Conservation (phyloP, 2,888 invertebrate genomes). For the Nematopogon swammerdamellus region DNA sequence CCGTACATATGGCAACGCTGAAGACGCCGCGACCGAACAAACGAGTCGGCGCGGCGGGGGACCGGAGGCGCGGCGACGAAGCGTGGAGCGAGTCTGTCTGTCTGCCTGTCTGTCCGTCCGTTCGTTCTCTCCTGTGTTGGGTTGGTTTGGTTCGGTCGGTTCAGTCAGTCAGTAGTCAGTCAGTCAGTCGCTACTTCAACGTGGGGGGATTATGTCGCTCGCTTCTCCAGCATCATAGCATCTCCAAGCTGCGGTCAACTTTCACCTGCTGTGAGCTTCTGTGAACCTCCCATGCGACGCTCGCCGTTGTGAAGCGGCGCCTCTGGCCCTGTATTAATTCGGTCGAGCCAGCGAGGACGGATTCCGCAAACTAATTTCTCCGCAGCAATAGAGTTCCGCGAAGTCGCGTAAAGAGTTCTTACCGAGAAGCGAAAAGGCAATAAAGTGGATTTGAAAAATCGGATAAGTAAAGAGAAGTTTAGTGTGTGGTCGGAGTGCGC, state of each 20-base stretch:
- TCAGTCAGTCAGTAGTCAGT: not conserved
- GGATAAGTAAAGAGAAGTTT: not conserved
- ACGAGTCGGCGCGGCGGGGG: no score
- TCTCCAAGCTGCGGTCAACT: not conserved
- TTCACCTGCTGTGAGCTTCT: not conserved
- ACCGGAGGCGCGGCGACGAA: no score
- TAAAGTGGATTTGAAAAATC: slow-evolving; percentile 53
- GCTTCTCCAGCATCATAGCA: not conserved
- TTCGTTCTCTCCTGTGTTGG: not conserved
- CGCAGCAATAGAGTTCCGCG: slow-evolving; percentile 44
- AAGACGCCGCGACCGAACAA: no score
- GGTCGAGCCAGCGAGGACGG: slow-evolving; percentile 23
- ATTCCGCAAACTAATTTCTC: slow-evolving; percentile 54
- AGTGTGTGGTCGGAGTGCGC: not conserved
- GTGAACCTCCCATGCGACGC: not conserved
- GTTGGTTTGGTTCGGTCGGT: not conserved
- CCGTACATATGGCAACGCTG: no score
- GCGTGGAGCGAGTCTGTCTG: no score
- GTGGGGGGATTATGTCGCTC: not conserved
- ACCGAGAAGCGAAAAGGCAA: slow-evolving; percentile 46
- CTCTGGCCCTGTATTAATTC: not conserved
- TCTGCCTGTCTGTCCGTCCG: no score
- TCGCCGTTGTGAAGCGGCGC: not conserved
- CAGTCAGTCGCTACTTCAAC: not conserved
- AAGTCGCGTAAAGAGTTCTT: slow-evolving; percentile 51